Percentiles rank a stretch among this genome's conserved stretches.
Evolutionary conservation across 2,888 invertebrate genomes (phyloP).

Genomic region (Clistopyga incitator): DNA sequence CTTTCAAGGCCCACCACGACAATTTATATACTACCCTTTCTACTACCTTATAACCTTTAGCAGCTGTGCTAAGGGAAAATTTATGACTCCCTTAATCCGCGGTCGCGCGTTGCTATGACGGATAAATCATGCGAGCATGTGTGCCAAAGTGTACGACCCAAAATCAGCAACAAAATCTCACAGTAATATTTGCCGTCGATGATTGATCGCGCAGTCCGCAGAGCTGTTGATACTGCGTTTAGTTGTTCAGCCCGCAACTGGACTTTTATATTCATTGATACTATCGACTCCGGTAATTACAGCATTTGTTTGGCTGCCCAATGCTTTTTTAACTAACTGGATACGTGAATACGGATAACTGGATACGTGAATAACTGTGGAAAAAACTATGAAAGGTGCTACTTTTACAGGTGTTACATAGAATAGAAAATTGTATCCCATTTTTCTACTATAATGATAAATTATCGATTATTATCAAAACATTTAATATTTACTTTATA

Average conservation of each 20-base stretch:
- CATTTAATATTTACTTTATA: too few relatives aligned
- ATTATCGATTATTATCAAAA: too few relatives aligned
- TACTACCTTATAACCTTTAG: slow-evolving; percentile 71
- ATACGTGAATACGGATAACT: too few relatives aligned
- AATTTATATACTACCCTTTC: slow-evolving; percentile 66
- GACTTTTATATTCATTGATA: background rate
- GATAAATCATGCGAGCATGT: slow-evolving; percentile 68
- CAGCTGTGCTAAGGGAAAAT: slow-evolving; percentile 71
- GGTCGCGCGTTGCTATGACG: slow-evolving; percentile 72
- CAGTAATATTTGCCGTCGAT: slow-evolving; percentile 60
- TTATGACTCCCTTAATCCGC: slow-evolving; percentile 77
- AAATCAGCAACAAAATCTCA: slow-evolving; percentile 68
- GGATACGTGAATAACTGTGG: background rate
- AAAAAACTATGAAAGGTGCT: background rate
- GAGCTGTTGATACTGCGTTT: slow-evolving; percentile 31
- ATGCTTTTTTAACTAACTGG: background rate
- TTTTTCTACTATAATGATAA: too few relatives aligned
- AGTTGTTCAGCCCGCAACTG: background rate
- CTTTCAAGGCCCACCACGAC: slow-evolving; percentile 40
- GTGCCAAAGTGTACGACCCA: slow-evolving; percentile 59
- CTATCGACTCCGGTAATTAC: background rate
- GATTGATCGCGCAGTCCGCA: slow-evolving; percentile 60
- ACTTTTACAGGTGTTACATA: background rate
- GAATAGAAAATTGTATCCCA: background rate
- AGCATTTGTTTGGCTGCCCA: background rate